Conservation (phyloP, 1,140 invertebrate genomes). For the Lordiphosa mommai region DNA sequence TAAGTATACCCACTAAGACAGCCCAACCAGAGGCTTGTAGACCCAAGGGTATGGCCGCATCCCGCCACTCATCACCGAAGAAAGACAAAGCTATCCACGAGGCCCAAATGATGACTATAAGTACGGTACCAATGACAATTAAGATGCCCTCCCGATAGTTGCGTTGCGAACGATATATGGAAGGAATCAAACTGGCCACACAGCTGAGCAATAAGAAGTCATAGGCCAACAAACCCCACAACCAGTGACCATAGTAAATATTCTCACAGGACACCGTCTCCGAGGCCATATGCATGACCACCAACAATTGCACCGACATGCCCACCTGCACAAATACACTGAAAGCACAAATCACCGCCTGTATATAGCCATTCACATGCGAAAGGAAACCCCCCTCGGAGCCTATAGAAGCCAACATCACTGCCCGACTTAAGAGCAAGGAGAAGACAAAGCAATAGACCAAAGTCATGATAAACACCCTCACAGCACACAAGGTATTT, state of each 20-base stretch:
- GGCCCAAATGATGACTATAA: constrained; percentile 80
- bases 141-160: constrained; percentile 84
- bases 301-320: constrained; percentile 80
- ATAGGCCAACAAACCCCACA: constrained; percentile 81
- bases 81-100: constrained; percentile 81
- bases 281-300: constrained; percentile 75
- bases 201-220: constrained; percentile 81
- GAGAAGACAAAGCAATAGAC: constrained; percentile 82
- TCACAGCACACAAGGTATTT: constrained; percentile 70
- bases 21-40: constrained; percentile 81
- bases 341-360: constrained; percentile 82
- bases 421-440: constrained; percentile 81
- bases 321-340: constrained; percentile 82
- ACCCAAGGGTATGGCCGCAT: constrained; percentile 82
- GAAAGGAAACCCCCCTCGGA: constrained; percentile 83
- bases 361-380: constrained; percentile 83
- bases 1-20: constrained; percentile 82
- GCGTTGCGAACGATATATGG: constrained; percentile 82
- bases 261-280: constrained; percentile 78
- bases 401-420: constrained; percentile 82
- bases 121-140: constrained; percentile 65
- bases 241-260: constrained; percentile 76
- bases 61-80: constrained; percentile 80
- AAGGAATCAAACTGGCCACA: constrained; percentile 81
- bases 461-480: constrained; percentile 80